Evolutionary conservation across 1,140 invertebrate species (phyloP).

Genomic region (Trichoplusia ni): DNA sequence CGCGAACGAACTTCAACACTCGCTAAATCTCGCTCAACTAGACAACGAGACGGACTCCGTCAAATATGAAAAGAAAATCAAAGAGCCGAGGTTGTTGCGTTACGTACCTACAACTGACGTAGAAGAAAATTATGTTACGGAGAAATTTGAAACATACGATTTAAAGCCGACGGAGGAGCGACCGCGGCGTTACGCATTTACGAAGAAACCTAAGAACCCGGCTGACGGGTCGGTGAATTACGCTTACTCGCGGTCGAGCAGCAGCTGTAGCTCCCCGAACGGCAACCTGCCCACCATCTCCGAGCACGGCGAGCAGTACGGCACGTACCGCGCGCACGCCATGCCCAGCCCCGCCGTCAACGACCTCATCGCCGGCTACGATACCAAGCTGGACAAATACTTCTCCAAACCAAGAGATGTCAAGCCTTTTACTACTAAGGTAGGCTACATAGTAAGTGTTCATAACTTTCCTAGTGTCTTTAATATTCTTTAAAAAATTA

Average conservation of each 20-base stretch:
- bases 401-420: slow-evolving; percentile 69
- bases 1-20: slow-evolving; percentile 62
- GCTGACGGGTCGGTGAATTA: slow-evolving; percentile 74
- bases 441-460: slow-evolving; percentile 62
- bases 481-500: too few relatives aligned
- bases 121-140: slow-evolving; percentile 64
- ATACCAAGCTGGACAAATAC: slow-evolving; percentile 74
- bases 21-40: slow-evolving; percentile 57
- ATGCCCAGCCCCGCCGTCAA: slow-evolving; percentile 42
- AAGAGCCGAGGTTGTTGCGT: slow-evolving; percentile 66
- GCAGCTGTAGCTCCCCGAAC: slow-evolving; percentile 69
- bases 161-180: slow-evolving; percentile 62
- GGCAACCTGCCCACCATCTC: slow-evolving; percentile 73
- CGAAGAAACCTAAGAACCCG: slow-evolving; percentile 74
- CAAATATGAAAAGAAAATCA: slow-evolving; percentile 73
- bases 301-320: slow-evolving; percentile 69
- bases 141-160: slow-evolving; percentile 73
- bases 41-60: slow-evolving; percentile 76
- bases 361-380: slow-evolving; percentile 53
- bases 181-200: slow-evolving; percentile 62
- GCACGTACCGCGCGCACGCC: slow-evolving; percentile 59
- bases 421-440: slow-evolving; percentile 66
- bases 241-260: slow-evolving; percentile 70
- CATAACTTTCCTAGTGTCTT: background rate
- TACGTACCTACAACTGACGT: slow-evolving; percentile 73